A percentile compares a stretch with the other conserved stretches of the same genome.
Conservation (phyloP, 2,888 invertebrate species). For the Sarcophaga caerulescens region DNA sequence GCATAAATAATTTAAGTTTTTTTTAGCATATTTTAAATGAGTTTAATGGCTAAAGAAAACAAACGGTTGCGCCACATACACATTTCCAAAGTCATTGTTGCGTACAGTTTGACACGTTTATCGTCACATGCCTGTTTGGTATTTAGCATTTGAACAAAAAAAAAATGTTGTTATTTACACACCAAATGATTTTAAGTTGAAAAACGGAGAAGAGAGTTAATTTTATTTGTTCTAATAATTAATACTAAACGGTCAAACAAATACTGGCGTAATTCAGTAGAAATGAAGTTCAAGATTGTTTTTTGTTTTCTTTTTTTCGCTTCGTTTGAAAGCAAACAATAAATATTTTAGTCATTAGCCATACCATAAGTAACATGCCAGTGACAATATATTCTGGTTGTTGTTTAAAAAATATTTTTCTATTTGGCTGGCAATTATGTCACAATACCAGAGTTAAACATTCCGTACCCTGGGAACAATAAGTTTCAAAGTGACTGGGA, state of each 20-base stretch:
- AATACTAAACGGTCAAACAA: conserved; percentile 37
- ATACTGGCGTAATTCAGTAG: conserved; percentile 62
- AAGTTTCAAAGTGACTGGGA: too few relatives aligned
- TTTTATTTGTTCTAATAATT: conserved; percentile 44
- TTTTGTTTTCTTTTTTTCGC: too few relatives aligned
- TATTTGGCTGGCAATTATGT: too few relatives aligned
- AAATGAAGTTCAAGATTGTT: conserved; percentile 14
- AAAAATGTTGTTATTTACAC: background rate
- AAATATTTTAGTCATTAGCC: too few relatives aligned
- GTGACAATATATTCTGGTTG: too few relatives aligned
- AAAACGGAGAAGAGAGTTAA: conserved; percentile 11
- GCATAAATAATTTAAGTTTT: conserved; percentile 60
- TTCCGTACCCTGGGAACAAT: too few relatives aligned
- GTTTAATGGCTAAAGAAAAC: conserved; percentile 10
- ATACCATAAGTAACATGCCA: too few relatives aligned
- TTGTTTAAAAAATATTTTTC: too few relatives aligned
- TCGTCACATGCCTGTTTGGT: conserved; percentile 63
- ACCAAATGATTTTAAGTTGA: conserved; percentile 26
- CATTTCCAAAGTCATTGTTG: conserved; percentile 55
- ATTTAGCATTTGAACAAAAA: conserved; percentile 50
- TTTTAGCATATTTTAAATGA: conserved; percentile 46
- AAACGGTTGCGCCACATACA: conserved; percentile 29
- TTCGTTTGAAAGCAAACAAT: too few relatives aligned
- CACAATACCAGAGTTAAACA: too few relatives aligned
- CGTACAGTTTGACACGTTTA: conserved; percentile 65